Conservation (phyloP, 2,113 vertebrate genomes). For the Lichenostomus cassidix region DNA sequence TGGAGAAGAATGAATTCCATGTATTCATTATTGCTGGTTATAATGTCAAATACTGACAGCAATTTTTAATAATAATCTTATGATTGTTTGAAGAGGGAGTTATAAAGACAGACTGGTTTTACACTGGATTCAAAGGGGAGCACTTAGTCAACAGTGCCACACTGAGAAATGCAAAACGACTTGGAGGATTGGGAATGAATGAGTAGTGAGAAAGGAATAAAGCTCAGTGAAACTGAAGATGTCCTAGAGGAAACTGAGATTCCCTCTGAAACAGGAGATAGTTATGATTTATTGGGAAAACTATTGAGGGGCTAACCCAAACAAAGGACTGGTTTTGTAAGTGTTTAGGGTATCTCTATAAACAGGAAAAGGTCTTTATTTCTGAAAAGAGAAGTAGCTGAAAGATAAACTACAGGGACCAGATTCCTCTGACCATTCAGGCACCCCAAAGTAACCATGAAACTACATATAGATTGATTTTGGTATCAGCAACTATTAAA, state of each 20-base stretch:
- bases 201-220: neutral
- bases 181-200: neutral
- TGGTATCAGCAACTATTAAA: neutral
- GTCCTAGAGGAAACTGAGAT: neutral
- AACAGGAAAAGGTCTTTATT: neutral
- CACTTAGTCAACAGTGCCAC: neutral
- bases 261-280: neutral
- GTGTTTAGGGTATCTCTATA: rapidly evolving
- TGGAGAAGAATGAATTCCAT: neutral
- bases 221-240: neutral
- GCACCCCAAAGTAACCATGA: neutral
- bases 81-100: neutral
- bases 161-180: neutral
- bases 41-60: neutral
- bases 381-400: neutral
- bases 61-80: neutral
- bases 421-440: neutral
- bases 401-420: neutral
- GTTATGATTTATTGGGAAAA: neutral
- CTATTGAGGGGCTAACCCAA: neutral
- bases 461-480: neutral
- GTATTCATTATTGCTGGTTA: neutral
- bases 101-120: neutral
- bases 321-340: neutral
- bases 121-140: neutral